Evolutionary conservation across 2,113 vertebrate species (phyloP), one percentile per base, ranked within the genome.

Genomic region (Pseudorhombus dupliciocellatus): DNA sequence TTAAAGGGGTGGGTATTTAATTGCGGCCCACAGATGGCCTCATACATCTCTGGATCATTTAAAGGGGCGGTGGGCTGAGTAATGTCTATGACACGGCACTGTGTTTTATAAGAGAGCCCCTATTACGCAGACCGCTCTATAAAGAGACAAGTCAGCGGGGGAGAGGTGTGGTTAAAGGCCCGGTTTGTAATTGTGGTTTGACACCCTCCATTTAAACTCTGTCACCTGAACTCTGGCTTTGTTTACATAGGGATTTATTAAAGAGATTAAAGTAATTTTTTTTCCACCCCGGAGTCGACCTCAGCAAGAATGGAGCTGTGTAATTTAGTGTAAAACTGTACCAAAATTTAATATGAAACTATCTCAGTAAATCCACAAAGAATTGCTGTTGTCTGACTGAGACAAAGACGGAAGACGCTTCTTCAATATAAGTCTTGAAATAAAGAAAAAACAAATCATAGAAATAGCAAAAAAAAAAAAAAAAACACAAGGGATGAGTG

Each of bases 1-100:
- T 91, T 90, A 91, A 89, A 88, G 80, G 84, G 87, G 80, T 60
- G 78, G 70, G 70, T 81, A 80, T 91, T 91, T 90, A 91, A 91
- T 90, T 91, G 90, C 31, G 68, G 76, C 81, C 82, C 84, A 70
- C 89, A 89, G 87, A 90, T 91, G 88, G 85, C 85, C 87, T 83
- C 87, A 75, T 90, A 83, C 85, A 84, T 89, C 89, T 90, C 77
- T 80, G 79, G 85, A 90, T 90, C 84, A 88, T 90, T 90, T 90
- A 90, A 92, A 89, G 85, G 82, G 87, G 88, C 25, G 84, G 80
- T 84, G 89, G 85, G 84, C 85, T 92, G 86, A 87, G 79, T 90
- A 87, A 90, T 89, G 84, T 79, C 80, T 75, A 81, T 84, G 86
- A 87, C 83, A 85, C 67, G 56, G 82, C 60, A 10, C 80, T 89